Evolutionary conservation across 2,797 vertebrate genomes (phyloP), one percentile per base, ranked within the genome.

Genomic region (Philypnodon macrostomus): DNA sequence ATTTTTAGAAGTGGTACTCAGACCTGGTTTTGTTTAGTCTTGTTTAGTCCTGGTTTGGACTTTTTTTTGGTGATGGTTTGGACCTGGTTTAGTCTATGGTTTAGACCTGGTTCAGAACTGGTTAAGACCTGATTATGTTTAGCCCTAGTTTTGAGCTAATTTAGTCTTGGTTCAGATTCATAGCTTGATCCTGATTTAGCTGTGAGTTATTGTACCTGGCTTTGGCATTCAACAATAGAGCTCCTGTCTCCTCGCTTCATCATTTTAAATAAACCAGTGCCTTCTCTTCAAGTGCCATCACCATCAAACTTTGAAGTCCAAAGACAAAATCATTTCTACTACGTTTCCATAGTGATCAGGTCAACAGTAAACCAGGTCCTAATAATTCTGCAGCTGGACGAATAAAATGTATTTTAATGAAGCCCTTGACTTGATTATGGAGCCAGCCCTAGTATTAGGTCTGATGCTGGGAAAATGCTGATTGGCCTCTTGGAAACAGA

Each of bases 371-470:
- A 13, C 3, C 0, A 14, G 63, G 63, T 55, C 45, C 53, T 50
- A 9, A 46, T 68, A 58, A 59, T 54, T 67, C 31, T 47, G 36
- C 21, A 39, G 39, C 13, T 37, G 23, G 55, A 62, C 24, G 56
- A 74, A 70, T 73, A 42, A 73, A 84, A 75, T 57, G 53, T 52
- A 46, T 55, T 60, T 70, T 79, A 73, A 81, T 79, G 74, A 76
- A 76, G 59, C 78, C 73, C 80, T 86, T 54, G 17, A 68, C 57
- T 69, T 77, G 67, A 86, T 81, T 60, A 72, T 49, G 46, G 63
- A 48, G 69, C 21, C 46, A 67, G 58, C 42, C 5, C 51, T 26
- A 53, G 44, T 44, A 53, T 56, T 40, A 72, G 59, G 56, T 65
- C 61, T 67, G 73, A 77, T 72, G 54, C 61, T 23, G 39, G 51